Percentiles rank a stretch among this genome's conserved stretches.
Evolutionary conservation across 2,113 vertebrate genomes (phyloP).

Genomic region (Silurus asotus): DNA sequence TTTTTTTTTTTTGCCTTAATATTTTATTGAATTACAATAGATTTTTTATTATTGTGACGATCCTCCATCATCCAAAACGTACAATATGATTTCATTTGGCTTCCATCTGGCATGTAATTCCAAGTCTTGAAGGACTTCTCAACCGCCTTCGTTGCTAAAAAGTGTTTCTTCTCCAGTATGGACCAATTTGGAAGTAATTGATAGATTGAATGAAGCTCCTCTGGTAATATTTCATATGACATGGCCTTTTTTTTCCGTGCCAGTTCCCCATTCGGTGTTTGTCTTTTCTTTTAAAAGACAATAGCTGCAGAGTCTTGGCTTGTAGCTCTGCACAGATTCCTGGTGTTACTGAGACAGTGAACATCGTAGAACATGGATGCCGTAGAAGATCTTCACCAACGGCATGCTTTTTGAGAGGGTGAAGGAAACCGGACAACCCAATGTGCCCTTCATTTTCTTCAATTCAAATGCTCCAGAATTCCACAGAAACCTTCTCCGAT

Average conservation of each 20-base stretch:
- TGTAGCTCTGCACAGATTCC: neutral
- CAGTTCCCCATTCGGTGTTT: neutral
- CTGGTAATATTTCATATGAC: neutral
- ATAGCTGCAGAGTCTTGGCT: neutral
- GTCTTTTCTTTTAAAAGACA: neutral
- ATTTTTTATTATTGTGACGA: too few species aligned
- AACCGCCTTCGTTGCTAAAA: neutral
- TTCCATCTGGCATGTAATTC: neutral
- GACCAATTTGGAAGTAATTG: neutral
- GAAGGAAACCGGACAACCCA: neutral
- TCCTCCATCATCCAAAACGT: too few species aligned
- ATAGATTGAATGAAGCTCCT: neutral
- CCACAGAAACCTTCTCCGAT: neutral
- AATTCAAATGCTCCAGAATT: neutral
- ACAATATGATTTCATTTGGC: neutral
- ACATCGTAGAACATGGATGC: neutral
- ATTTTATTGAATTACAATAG: neutral
- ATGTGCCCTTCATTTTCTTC: neutral
- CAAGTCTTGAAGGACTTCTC: neutral
- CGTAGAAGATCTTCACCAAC: neutral
- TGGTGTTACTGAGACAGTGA: neutral
- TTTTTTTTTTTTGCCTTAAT: neutral
- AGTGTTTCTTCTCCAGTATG: neutral
- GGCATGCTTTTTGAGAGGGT: neutral
- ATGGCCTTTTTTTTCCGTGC: neutral